Evolutionary conservation across 2,888 invertebrate species (phyloP).

Genomic region (Leptinotarsa peninsularis): DNA sequence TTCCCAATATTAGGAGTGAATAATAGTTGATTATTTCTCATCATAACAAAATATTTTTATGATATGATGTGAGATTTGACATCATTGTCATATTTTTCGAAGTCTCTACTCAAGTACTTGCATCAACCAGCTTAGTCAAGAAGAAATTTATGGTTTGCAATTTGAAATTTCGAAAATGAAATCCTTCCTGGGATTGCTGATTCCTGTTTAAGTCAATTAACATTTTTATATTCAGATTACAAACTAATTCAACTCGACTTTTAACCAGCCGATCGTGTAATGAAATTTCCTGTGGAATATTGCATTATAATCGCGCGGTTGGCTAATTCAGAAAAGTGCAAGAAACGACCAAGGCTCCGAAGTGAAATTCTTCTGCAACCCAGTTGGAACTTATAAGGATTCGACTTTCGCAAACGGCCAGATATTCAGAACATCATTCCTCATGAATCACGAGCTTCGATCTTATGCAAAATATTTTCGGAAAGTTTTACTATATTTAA

Average conservation of each 20-base stretch:
- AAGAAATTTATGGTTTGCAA: too few species aligned
- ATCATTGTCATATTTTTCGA: too few species aligned
- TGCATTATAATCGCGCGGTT: slow-evolving; percentile 22
- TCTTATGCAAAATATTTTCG: neutral
- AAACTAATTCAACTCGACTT: slow-evolving; percentile 18
- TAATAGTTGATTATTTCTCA: too few species aligned
- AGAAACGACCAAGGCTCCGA: slow-evolving; percentile 22
- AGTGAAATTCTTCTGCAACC: slow-evolving; percentile 15
- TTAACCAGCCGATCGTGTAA: slow-evolving; percentile 19
- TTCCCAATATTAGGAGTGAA: too few species aligned
- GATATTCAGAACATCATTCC: neutral
- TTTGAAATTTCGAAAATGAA: neutral
- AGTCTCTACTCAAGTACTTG: too few species aligned
- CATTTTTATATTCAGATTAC: slow-evolving; percentile 18
- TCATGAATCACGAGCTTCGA: neutral
- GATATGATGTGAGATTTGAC: too few species aligned
- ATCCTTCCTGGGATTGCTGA: neutral
- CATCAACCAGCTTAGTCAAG: too few species aligned
- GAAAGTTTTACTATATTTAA: neutral
- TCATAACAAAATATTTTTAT: too few species aligned
- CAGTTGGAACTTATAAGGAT: neutral
- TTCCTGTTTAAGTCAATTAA: neutral
- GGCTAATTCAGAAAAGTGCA: slow-evolving; percentile 23
- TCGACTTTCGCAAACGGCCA: slow-evolving; percentile 8
- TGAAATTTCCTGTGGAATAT: slow-evolving; percentile 23